Evolutionary conservation across 2,113 vertebrate genomes (phyloP), one percentile per base, ranked within the genome.

Genomic region (Cairina moschata): DNA sequence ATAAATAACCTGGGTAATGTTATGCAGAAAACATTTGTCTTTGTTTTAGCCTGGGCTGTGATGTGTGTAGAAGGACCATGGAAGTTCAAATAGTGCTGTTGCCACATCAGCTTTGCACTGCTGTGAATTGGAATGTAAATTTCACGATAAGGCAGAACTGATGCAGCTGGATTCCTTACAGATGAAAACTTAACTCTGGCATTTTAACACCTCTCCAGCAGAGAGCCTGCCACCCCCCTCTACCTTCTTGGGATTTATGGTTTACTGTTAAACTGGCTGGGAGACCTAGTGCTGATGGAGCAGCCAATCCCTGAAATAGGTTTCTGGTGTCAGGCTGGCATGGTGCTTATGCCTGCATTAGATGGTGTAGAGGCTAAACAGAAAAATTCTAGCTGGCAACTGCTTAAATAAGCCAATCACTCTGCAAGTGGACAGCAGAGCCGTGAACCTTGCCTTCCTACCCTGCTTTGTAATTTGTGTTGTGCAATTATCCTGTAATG

Each of bases 1-100:
- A 11, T 12, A 4, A 29, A 55, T 1, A 13, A 8, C 3, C 31
- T n/a, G 8, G 55, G 36, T 8, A 17, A 59, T 17, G 11, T 8
- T 25, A 14, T 1, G 34, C 10, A 75, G 63, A 13, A 38, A 17
- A 44, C 0, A 3, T 16, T 48, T 22, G 8, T 28, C 14, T 76
- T 68, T 11, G 12, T 31, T 68, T 76, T 13, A 8, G 14, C 5
- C 9, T 46, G 1, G 36, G 15, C 20, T 62, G 38, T 14, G 3
- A 3, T 10, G 9, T 65, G 2, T 13, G 21, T 11, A 20, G 55
- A 32, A 34, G 18, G 12, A 31, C 11, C 1, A 0, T 0, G 1
- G 11, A 20, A 26, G 50, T 9, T 48, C 62, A 44, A 38, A 4
- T 8, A 32, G 16, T 36, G 56, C 52, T 66, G 12, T 50, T 74